Evolutionary conservation across 2,113 vertebrate genomes (phyloP), one percentile per base, ranked within the genome.

Genomic region (Alligator sinensis): DNA sequence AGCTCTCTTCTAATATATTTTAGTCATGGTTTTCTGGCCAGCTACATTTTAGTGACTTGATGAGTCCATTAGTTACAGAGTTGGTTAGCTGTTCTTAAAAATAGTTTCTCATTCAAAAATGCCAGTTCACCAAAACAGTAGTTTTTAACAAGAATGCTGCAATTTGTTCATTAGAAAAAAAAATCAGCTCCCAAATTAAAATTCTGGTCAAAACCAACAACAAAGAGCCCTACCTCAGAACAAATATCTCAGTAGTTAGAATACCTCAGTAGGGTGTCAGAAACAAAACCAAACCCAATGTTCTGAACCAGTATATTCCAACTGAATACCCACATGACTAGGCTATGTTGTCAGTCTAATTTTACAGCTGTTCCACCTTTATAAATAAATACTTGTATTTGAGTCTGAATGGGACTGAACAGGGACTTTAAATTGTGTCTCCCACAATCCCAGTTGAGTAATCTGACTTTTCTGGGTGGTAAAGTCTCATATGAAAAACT

Each of bases 51-150:
- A 47, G 47, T 75, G 85, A 55, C 89, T 86, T 94, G 81, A 47
- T 47, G 7, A 47, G 64, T 78, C 80, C 70, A 76, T n/a, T 89
- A 80, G 38, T 86, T 92, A 94, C 64, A 88, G 24, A n/a, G 75
- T 14, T 86, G 18, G 70, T 76, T 91, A 70, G 68, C 89, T 93
- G 74, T 94, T 92, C 70, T 47, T 91, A 55, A 86, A 92, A 91
- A 74, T 82, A 87, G 38, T 64, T 91, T 25, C 87, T 96, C 85
- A 63, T 34, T 93, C 70, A 66, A 82, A 34, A 18, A 82, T 84
- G 66, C 15, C 34, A 88, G 2, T 34, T 55, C 19, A 94, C 92
- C 88, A 82, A 92, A 88, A 88, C 82, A 21, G 55, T 86, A 82
- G 10, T 58, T 59, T 89, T 89, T 84, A 47, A 47, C 47, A 47